Conservation (phyloP, 2,113 vertebrate genomes). For the Brienomyrus longianalis region DNA sequence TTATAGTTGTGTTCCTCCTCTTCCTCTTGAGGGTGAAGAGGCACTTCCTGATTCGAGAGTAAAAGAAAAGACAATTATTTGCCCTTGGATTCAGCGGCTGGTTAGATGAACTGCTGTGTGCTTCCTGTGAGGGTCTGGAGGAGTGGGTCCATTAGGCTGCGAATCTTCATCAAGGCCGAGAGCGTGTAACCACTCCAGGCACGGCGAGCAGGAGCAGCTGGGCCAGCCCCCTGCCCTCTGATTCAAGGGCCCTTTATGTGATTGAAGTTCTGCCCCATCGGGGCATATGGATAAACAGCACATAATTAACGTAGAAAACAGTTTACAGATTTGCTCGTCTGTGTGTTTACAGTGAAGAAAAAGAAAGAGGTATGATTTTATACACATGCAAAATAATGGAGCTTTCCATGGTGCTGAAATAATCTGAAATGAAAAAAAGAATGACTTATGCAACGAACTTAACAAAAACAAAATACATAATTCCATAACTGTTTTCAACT, state of each 20-base stretch:
- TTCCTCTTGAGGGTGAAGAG: slow-evolving; percentile 1
- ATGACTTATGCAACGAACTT: not conserved
- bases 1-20: slow-evolving; percentile 7
- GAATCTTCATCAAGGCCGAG: not conserved
- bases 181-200: not conserved
- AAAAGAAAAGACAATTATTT: slow-evolving; percentile 4
- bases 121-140: not conserved
- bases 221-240: slow-evolving; percentile 16
- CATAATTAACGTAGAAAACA: slow-evolving; percentile 28
- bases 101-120: not conserved
- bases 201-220: not conserved
- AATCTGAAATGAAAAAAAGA: not conserved
- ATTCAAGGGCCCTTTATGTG: slow-evolving; percentile 40
- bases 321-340: slow-evolving; percentile 9
- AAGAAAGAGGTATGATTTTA: not conserved
- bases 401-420: slow-evolving; percentile 13
- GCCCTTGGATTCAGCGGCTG: not conserved
- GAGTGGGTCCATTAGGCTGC: not conserved
- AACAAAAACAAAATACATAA: not conserved
- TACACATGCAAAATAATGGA: not conserved
- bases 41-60: slow-evolving; percentile 14
- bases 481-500: not conserved
- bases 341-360: not conserved
- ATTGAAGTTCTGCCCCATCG: slow-evolving; percentile 29
- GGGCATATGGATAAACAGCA: slow-evolving; percentile 28